Conservation (phyloP, 1,140 invertebrate genomes). For the Drosophila burlai region DNA sequence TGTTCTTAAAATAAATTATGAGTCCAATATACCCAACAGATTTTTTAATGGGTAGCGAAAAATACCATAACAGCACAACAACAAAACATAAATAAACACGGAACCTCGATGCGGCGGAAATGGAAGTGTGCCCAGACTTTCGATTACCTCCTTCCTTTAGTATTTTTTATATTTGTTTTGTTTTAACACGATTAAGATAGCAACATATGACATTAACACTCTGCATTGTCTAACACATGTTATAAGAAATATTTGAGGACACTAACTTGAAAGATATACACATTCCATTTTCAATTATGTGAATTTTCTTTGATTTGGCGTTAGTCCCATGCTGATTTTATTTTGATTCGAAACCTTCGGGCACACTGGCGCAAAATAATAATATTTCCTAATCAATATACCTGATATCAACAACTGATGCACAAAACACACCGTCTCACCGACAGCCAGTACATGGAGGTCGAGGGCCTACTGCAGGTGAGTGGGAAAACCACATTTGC, state of each 20-base stretch:
- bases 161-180: background rate
- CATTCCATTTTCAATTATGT: background rate
- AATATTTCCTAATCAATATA: slow-evolving; percentile 53
- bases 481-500: slow-evolving; percentile 2
- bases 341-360: background rate
- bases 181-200: background rate
- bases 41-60: background rate
- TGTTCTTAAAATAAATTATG: no score
- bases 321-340: background rate
- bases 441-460: slow-evolving; percentile 75
- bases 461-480: slow-evolving; percentile 73
- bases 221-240: background rate
- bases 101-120: slow-evolving; percentile 17
- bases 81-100: slow-evolving; percentile 13
- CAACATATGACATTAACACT: background rate
- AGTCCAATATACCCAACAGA: background rate
- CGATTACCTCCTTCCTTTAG: background rate
- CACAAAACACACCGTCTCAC: slow-evolving; percentile 70
- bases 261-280: accelerated
- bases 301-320: background rate
- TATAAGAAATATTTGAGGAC: no score
- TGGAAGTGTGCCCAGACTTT: background rate
- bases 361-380: slow-evolving; percentile 31
- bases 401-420: slow-evolving; percentile 70
- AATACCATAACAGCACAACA: slow-evolving; percentile 5